Conservation (phyloP, 2,797 vertebrate genomes). For the Tauraco hartlaubi region DNA sequence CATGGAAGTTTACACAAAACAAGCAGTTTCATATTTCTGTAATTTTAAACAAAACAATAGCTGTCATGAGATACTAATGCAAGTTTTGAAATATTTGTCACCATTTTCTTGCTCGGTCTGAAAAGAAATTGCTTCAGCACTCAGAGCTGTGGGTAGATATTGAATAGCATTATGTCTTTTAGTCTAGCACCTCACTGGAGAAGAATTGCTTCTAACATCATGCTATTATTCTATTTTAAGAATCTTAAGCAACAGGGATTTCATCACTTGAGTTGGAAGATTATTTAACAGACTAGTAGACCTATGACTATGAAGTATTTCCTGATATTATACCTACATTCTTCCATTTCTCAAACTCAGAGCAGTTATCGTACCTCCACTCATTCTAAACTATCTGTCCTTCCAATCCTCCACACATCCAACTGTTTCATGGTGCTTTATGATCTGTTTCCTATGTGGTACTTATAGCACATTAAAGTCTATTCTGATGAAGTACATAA, state of each 20-base stretch:
- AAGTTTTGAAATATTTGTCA: constrained; percentile 5
- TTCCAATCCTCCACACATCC: not conserved
- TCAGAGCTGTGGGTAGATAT: not conserved
- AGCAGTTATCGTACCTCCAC: not conserved
- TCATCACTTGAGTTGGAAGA: constrained; percentile 2
- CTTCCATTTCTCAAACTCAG: not conserved
- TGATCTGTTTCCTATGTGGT: not conserved
- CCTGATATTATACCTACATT: not conserved
- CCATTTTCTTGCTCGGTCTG: not conserved
- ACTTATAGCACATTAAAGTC: not conserved
- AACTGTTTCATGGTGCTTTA: not conserved
- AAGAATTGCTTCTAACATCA: not conserved
- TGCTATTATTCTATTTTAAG: constrained; percentile 37
- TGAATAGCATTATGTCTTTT: not conserved
- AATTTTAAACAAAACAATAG: constrained; percentile 1
- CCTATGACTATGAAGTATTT: not conserved
- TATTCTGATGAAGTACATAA: not conserved
- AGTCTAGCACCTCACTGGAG: rapidly evolving
- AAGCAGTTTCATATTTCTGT: constrained; percentile 6
- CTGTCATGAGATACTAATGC: not conserved
- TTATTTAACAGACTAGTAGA: constrained; percentile 17
- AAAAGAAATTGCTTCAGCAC: constrained; percentile 19
- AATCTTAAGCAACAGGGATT: constrained; percentile 10
- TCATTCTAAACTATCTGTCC: not conserved
- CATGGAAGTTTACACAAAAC: not conserved